Evolutionary conservation across 2,113 vertebrate genomes (phyloP), one percentile per base, ranked within the genome.

Genomic region (Australoheros scitulus): DNA sequence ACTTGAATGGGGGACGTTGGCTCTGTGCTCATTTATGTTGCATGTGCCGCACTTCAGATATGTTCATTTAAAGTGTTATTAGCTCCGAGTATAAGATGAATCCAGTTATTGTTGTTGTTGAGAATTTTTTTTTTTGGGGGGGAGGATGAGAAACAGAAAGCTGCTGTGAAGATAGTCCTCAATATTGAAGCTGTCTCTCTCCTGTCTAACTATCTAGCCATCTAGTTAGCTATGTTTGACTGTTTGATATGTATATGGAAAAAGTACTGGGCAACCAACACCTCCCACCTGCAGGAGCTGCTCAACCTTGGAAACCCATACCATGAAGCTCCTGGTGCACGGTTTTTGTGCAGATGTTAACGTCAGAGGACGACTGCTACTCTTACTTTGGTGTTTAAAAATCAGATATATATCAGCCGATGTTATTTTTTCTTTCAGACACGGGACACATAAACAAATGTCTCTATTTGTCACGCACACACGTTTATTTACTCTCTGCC

Each of bases 281-380:
- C 36, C 5, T 65, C 13, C 13, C n/a, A 1, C 63, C 24, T 65
- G 41, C 22, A 68, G 10, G 47, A 47, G 22, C 64, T 68, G 8
- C 38, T 68, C 14, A 47, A 47, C 38, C 38, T 47, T 0, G 0
- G 22, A 68, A 26, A 26, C 22, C 22, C 22, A 18, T 20, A 18
- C 7, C 18, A 55, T 18, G 22, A 68, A 47, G 64, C 38, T 68
- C 22, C 38, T 47, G 14, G 43, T 47, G 41, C 24, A 68, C 38
- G 47, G 14, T 68, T 68, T 68, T 47, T 68, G 64, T 68, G 64
- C 38, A 26, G 64, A 47, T 68, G 22, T 47, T 47, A 68, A 68
- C 0, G 22, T 68, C 64, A 68, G 22, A 15, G 41, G 41, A 47
- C 41, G 64, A 43, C 36, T 36, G 41, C 22, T 24, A 43, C 13